Evolutionary conservation across 2,888 invertebrate genomes (phyloP), one percentile per base, ranked within the genome.

Genomic region (Chaitophorus viminalis): DNA sequence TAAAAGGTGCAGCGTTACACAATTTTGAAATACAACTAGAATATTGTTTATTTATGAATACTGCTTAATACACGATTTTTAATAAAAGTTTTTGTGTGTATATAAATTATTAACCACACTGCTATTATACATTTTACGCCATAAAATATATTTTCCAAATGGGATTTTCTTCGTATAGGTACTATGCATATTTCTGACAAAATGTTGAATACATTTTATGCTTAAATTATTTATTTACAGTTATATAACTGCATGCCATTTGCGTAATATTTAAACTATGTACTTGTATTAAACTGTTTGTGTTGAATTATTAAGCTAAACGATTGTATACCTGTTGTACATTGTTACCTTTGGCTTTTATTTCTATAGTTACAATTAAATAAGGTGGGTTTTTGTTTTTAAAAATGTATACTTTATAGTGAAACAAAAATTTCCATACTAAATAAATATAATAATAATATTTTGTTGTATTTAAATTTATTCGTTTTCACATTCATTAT

Each of bases 211-310:
- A 54, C 11, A 54, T 54, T 21, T 17, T 54, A 54, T 18, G 4
- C 54, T 54, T 54, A 54, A 54, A 54, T 54, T 36, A 36, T 54
- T 60, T 78, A 60, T 78, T 78, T 60, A 60, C 25, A 33, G 36
- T 60, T 25, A 33, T 4, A 25, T 36, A 14, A n/a, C 60, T 60
- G 54, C 17, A 25, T n/a, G n/a, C n/a, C n/a, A n/a, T 60, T 60
- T 60, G 25, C 60, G 60, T 25, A 60, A 25, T 6, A 78, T 17
- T 60, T 60, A 60, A 78, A 78, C 65, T 33, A 36, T 60, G 29
- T 79, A 36, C 60, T 29, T n/a, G 60, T 33, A 36, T 65, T 79
- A 79, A 60, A 60, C 25, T 60, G 1, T 60, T 79, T 21, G n/a
- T 17, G 18, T 60, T 9, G 18, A 36, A 33, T n/a, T 46, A 79